phyloP scores from a whole-genome alignment of 2,888 invertebrate species.

The Apodemia hepburni region DNA sequence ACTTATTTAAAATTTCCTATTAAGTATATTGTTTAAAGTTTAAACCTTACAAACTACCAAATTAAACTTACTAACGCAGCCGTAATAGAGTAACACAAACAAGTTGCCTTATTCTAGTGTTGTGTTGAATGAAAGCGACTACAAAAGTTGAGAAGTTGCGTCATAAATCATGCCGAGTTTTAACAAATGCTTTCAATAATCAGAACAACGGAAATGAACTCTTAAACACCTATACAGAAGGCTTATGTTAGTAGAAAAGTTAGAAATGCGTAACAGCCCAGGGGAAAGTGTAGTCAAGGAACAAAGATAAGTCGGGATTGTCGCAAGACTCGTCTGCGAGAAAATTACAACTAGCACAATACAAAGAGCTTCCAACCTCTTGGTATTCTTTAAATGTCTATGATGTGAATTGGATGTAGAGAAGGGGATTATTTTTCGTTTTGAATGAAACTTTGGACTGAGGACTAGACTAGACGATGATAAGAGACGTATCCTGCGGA shows the following conservation, averaged over 20 bases:
- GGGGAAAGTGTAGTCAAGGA: slow-evolving; percentile 74
- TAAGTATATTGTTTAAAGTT: neutral
- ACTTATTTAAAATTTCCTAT: neutral
- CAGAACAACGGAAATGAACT: slow-evolving; percentile 30
- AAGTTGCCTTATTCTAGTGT: slow-evolving; percentile 48
- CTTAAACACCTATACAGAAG: slow-evolving; percentile 31
- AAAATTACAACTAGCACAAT: slow-evolving; percentile 66
- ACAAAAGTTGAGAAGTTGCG: slow-evolving; percentile 65
- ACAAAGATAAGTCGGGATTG: slow-evolving; percentile 75
- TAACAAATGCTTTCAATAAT: slow-evolving; percentile 28
- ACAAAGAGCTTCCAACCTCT: slow-evolving; percentile 53
- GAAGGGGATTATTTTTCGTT: slow-evolving; percentile 11
- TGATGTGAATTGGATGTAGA: slow-evolving; percentile 25
- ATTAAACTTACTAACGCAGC: slow-evolving; percentile 26
- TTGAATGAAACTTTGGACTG: slow-evolving; percentile 11
- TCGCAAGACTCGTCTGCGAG: slow-evolving; percentile 58
- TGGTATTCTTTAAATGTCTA: slow-evolving; percentile 43
- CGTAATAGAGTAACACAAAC: slow-evolving; percentile 39
- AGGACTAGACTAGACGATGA: slow-evolving; percentile 6
- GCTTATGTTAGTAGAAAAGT: slow-evolving; percentile 29
- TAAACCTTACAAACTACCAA: slow-evolving; percentile 1
- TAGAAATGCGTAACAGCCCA: slow-evolving; percentile 46
- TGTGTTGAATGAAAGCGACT: slow-evolving; percentile 67
- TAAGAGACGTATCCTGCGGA: slow-evolving; percentile 9
- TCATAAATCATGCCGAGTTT: slow-evolving; percentile 58